phyloP scores from a whole-genome alignment of 2,888 invertebrate species.

The Gymnosoma rotundatum region DNA sequence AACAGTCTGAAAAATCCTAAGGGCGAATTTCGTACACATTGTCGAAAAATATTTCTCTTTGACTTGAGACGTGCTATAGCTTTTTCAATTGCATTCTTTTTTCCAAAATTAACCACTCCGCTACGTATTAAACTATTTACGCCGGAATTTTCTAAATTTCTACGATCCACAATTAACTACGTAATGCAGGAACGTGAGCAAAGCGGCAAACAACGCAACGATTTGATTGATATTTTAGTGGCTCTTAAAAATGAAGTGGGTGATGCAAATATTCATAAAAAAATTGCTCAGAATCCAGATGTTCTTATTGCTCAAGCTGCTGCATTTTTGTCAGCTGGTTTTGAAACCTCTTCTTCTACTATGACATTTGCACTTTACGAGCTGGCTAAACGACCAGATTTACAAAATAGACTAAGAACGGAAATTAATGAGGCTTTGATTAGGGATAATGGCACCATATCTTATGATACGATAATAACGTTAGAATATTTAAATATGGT shows the following conservation, averaged over 20 bases:
- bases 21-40: constrained; percentile 77
- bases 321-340: constrained; percentile 80
- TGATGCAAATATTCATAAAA: constrained; percentile 68
- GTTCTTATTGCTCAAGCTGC: constrained; percentile 80
- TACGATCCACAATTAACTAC: constrained; percentile 80
- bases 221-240: constrained; percentile 83
- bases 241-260: constrained; percentile 79
- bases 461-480: constrained; percentile 81
- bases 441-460: constrained; percentile 79
- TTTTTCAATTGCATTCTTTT: constrained; percentile 77
- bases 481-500: constrained; percentile 83
- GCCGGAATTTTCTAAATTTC: constrained; percentile 76
- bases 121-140: constrained; percentile 77
- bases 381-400: constrained; percentile 80
- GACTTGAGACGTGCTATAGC: constrained; percentile 75
- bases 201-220: constrained; percentile 80
- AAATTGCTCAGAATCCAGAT: constrained; percentile 75
- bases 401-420: constrained; percentile 80
- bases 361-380: constrained; percentile 82
- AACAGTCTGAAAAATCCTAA: constrained; percentile 78
- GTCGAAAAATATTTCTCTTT: constrained; percentile 74
- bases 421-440: constrained; percentile 81
- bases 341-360: constrained; percentile 81
- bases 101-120: constrained; percentile 76
- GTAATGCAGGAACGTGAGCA: constrained; percentile 81